Base-by-base conservation (phyloP, 2,888 invertebrate genomes). In the Seira ritae region DNA sequence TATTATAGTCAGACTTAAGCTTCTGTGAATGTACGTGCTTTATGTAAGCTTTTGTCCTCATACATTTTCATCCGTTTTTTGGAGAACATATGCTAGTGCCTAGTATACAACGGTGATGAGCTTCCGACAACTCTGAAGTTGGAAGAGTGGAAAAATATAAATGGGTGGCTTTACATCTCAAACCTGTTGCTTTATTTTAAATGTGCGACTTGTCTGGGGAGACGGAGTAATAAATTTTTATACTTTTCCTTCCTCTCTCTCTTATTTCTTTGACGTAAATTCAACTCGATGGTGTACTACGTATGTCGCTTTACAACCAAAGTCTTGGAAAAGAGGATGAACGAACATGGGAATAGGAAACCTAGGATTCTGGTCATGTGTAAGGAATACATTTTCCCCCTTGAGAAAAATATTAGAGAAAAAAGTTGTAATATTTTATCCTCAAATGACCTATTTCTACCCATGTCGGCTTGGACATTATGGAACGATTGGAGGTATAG, bases 121-220 rank as follows among this genome's bases (percentile, higher is more conserved):
- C 17, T 55, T 17, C 55, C 55, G 55, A 55, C 55, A 55, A 55
- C n/a, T 55, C 17, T 12, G 15, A 17, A 55, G 55, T 55, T 15
- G 17, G 55, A 55, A 55, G 15, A 55, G 55, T n/a, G 55, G 31
- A 31, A 55, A 55, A 55, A 55, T 55, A 55, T 55, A 55, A 55
- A 55, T 55, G 55, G 55, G 55, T 55, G 55, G 55, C 55, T 55
- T 55, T n/a, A 17, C 15, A n/a, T 55, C 55, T 55, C 3, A 55
- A 55, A 55, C 55, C 55, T 55, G 55, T 55, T 55, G 55, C 55
- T 55, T 55, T 55, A 55, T 55, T 55, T 55, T 17, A 55, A 55
- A 55, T 17, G 15, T 55, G 17, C 15, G 55, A 55, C 55, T 55
- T 55, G 55, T 55, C n/a, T 55, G 15, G 6, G 17, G 15, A n/a